These are phyloP conservation scores for Gasterosteus aculeatus DNA, from an alignment of 2,113 vertebrate genomes.

Conservation along the genomic window DNA sequence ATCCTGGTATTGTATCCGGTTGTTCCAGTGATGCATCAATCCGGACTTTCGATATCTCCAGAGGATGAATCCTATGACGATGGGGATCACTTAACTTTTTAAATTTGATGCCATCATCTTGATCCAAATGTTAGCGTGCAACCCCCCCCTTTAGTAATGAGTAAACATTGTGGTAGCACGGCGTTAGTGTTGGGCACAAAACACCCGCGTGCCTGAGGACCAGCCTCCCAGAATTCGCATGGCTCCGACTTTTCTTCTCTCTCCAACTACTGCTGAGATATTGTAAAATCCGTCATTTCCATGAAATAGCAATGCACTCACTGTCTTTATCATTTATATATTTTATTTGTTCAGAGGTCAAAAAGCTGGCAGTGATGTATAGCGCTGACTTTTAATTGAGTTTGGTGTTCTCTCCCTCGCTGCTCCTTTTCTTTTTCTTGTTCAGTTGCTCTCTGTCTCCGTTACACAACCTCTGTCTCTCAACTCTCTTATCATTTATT, in stretches of 20 bases:
- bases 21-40: background rate
- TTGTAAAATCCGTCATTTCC: slow-evolving; percentile 10
- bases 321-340: slow-evolving; percentile 7
- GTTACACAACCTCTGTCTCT: slow-evolving; percentile 11
- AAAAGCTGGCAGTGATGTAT: slow-evolving; percentile 20
- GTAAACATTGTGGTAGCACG: background rate
- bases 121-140: background rate
- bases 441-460: slow-evolving; percentile 8
- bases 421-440: background rate
- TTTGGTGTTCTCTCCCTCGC: background rate
- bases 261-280: background rate
- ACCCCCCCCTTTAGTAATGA: background rate
- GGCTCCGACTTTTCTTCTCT: background rate
- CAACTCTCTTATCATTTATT: slow-evolving; percentile 37
- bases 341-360: background rate
- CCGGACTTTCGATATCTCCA: background rate
- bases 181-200: background rate
- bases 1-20: no score
- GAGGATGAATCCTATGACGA: background rate
- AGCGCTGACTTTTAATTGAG: background rate
- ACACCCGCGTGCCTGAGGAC: background rate
- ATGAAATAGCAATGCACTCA: slow-evolving; percentile 9
- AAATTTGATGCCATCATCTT: background rate
- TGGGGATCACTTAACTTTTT: background rate
- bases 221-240: background rate